phyloP scores from a whole-genome alignment of 2,888 invertebrate genomes.

The Lochmaea capreae region DNA sequence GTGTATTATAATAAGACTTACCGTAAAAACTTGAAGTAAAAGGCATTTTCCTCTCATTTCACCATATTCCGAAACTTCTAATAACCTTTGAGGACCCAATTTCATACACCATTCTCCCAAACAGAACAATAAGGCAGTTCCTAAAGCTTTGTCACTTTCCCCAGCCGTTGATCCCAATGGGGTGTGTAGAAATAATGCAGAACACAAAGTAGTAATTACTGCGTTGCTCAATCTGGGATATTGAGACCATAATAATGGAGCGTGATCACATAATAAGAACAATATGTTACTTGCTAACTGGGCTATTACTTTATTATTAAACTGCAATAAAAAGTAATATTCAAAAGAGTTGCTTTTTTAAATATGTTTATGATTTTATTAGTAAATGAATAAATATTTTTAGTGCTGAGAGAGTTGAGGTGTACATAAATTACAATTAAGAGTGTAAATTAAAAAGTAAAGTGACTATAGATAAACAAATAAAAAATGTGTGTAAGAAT shows the following conservation, averaged over 20 bases:
- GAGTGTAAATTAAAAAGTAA: no score
- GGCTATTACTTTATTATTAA: slow-evolving; percentile 83
- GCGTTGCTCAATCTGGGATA: slow-evolving; percentile 76
- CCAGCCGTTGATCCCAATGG: slow-evolving; percentile 67
- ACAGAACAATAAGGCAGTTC: slow-evolving; percentile 86
- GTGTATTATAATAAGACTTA: no score
- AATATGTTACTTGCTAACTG: slow-evolving; percentile 88
- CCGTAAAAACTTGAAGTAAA: slow-evolving; percentile 79
- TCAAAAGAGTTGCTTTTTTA: no score
- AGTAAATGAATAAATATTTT: no score
- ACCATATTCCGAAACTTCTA: slow-evolving; percentile 67
- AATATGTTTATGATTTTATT: no score
- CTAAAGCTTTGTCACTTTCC: slow-evolving; percentile 77
- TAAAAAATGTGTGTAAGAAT: no score
- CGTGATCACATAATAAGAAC: slow-evolving; percentile 82
- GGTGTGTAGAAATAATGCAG: slow-evolving; percentile 66
- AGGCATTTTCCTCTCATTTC: slow-evolving; percentile 66
- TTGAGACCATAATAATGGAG: slow-evolving; percentile 75
- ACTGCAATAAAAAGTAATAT: slow-evolving; percentile 68
- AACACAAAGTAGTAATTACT: slow-evolving; percentile 69
- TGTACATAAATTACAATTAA: no score
- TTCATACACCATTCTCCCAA: slow-evolving; percentile 95
- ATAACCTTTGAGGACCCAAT: slow-evolving; percentile 75
- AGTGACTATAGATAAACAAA: no score
- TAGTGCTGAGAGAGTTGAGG: no score